Base-by-base conservation (phyloP, 2,888 invertebrate genomes). In the Endotricha flammealis region DNA sequence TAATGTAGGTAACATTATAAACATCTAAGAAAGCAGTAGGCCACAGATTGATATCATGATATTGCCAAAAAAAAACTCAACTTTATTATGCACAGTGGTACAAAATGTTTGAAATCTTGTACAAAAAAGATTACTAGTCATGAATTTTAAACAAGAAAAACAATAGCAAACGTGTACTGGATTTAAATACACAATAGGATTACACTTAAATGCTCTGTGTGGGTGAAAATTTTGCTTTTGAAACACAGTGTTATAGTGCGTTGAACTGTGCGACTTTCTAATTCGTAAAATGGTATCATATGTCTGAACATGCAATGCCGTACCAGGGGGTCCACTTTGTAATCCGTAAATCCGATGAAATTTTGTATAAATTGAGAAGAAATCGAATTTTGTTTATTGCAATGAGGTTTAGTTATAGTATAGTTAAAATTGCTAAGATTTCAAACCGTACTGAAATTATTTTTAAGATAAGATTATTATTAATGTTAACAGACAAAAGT, bases 61-160 rank as follows among this genome's bases (percentile, higher is more conserved):
- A 20, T 6, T 20, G 2, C 20, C 20, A 2, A 48, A 32, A 4
- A 34, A 5, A 44, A 52, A 46, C 41, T 48, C 41, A 44, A 50
- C 40, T 38, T 16, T 10, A 45, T 44, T 46, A 53, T 52, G 53
- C 50, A 50, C 34, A 30, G 42, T 41, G 20, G 20, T 20, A 2
- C 20, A 20, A 20, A 20, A 20, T n/a, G n/a, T 20, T n/a, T 20
- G n/a, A 20, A 20, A 8, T 8, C n/a, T 8, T 6, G 20, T 20
- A 2, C 6, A 20, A 63, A 62, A 59, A 57, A 55, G 48, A 47
- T 41, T 37, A 45, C 60, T 51, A 58, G 61, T 67, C 65, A 64
- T 75, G 77, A 78, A 79, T 79, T 70, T 73, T 68, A 74, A 78
- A 71, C 57, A 67, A 36, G 39, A 60, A n/a, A 55, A 63, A 69